These are phyloP conservation scores for Montipora capitata DNA, from an alignment of 92 coral and sea anemone genomes.

Conservation along the genomic window DNA sequence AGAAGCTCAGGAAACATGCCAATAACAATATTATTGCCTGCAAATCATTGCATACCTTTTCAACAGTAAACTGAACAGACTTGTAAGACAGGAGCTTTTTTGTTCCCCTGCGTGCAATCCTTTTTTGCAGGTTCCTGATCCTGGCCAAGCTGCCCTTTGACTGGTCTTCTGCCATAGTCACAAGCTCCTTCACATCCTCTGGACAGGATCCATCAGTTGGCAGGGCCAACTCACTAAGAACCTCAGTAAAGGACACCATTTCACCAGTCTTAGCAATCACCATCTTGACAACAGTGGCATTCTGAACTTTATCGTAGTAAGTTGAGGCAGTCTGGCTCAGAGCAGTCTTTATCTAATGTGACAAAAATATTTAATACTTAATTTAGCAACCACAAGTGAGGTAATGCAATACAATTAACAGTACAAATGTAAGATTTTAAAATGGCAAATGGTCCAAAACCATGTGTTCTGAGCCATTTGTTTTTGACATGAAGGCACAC, in stretches of 20 bases:
- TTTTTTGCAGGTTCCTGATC: slow-evolving; percentile 75
- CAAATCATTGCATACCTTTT: slow-evolving; percentile 75
- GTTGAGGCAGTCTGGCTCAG: slow-evolving; percentile 82
- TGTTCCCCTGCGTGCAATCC: slow-evolving; percentile 83
- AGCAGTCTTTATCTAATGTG: slow-evolving; percentile 72
- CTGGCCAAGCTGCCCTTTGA: slow-evolving; percentile 78
- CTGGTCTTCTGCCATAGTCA: slow-evolving; percentile 73
- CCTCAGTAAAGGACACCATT: slow-evolving; percentile 81
- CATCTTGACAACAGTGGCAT: slow-evolving; percentile 79
- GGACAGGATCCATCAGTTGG: slow-evolving; percentile 89
- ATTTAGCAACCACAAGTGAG: slow-evolving; percentile 42
- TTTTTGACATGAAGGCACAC: too few relatives aligned
- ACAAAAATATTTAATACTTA: background rate
- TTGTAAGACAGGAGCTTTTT: slow-evolving; percentile 84
- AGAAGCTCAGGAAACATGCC: too few relatives aligned
- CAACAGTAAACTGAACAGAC: slow-evolving; percentile 86
- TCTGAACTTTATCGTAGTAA: slow-evolving; percentile 84
- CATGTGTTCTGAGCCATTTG: too few relatives aligned
- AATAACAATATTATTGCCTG: too few relatives aligned
- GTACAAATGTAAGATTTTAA: too few relatives aligned
- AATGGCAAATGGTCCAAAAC: too few relatives aligned
- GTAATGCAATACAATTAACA: too few relatives aligned
- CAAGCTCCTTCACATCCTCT: slow-evolving; percentile 92
- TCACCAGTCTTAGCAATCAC: slow-evolving; percentile 79
- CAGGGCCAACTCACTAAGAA: slow-evolving; percentile 85